These are phyloP conservation scores for Sinonovacula constricta DNA, from an alignment of 1,140 invertebrate species.

Conservation along the genomic window DNA sequence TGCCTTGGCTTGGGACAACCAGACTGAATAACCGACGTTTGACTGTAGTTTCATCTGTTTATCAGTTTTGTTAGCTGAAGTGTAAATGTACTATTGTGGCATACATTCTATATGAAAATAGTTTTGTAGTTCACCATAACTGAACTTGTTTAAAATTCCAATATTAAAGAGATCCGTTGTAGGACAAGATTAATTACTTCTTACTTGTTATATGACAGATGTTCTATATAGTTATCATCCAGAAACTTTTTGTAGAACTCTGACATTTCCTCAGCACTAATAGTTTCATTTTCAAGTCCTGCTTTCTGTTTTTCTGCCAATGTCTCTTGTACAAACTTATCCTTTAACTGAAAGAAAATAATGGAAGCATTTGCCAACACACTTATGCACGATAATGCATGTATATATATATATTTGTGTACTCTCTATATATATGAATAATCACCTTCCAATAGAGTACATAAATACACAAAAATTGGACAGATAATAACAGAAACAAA, in stretches of 20 bases:
- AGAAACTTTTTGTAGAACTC: slow-evolving; percentile 89
- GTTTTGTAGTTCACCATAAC: too few species aligned
- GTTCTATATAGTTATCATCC: slow-evolving; percentile 66
- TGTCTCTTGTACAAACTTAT: slow-evolving; percentile 17
- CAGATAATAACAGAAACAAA: too few species aligned
- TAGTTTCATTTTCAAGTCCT: not conserved
- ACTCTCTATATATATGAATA: too few species aligned
- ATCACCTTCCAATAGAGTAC: too few species aligned
- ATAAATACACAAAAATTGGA: too few species aligned
- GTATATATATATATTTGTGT: too few species aligned
- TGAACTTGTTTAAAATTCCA: not conserved
- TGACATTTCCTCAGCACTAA: slow-evolving; percentile 90
- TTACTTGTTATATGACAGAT: slow-evolving; percentile 73
- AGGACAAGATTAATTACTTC: not conserved
- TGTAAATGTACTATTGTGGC: too few species aligned
- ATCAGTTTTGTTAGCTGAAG: not conserved
- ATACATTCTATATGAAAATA: too few species aligned
- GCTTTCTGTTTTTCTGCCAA: slow-evolving; percentile 24
- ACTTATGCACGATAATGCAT: too few species aligned
- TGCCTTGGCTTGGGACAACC: not conserved
- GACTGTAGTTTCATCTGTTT: not conserved
- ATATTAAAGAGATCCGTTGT: not conserved
- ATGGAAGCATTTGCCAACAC: too few species aligned
- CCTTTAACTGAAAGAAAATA: slow-evolving; percentile 32
- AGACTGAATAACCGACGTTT: not conserved